Evolutionary conservation across 2,113 vertebrate species (phyloP), one percentile per base, ranked within the genome.

Genomic region (Tringa solitaria): DNA sequence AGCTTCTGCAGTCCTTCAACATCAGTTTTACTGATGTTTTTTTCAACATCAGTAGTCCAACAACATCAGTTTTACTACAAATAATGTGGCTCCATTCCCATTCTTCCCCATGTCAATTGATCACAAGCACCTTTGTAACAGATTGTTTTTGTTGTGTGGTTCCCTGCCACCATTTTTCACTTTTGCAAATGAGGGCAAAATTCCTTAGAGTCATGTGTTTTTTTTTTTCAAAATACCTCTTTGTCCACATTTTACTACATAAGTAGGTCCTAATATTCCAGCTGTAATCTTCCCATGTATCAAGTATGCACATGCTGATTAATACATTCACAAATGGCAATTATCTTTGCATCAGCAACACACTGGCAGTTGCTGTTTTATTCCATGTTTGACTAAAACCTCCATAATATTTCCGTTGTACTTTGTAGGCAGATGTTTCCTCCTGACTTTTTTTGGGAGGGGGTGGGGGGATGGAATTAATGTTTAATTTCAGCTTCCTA

Each of bases 401-500:
- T 73, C 45, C 9, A 1, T 57, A 65, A 59, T 2, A 4, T 59
- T 90, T 81, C 46, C 1, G 2, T 81, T 81, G 37, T 70, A 63
- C 41, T 95, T 81, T 16, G 37, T 67, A 77, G 50, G 7, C 84
- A 74, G 73, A 50, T 8, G 27, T 63, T 84, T 57, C 13, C 12
- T 22, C 14, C 6, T 17, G 19, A 12, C 12, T 4, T 54, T 54
- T 50, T 81, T 76, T 48, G 6, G 28, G 8, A 11, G 6, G 12
- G 9, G 7, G 20, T 60, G 14, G 35, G 28, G 12, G 8, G 9
- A 10, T 76, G 17, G 48, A 93, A 68, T 90, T 95, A 89, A 92
- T 90, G 63, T 96, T 95, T 96, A 94, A 92, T 93, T 65, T 92
- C 54, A 65, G 33, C n/a, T 89, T 86, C 16, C 75, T 86, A 12